Conservation (phyloP, 2,888 invertebrate genomes). For the Liposcelis brunnea region DNA sequence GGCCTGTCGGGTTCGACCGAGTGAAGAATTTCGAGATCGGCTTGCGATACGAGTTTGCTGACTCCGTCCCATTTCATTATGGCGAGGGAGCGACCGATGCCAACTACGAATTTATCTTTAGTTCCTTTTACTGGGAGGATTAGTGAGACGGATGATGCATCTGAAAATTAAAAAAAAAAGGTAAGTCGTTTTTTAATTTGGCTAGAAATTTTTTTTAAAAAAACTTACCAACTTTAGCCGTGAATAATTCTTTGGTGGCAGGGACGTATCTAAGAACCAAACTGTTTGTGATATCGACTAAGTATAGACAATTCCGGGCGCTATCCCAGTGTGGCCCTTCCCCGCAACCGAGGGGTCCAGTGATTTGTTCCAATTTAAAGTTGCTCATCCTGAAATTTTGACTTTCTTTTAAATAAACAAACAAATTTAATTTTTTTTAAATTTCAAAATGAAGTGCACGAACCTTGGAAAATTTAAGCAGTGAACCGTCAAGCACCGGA, state of each 20-base stretch:
- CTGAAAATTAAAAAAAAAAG: background rate
- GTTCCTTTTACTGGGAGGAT: slow-evolving; percentile 10
- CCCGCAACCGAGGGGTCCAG: slow-evolving; percentile 37
- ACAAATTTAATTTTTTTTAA: too few species aligned
- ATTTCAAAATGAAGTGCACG: too few species aligned
- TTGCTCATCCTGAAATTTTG: slow-evolving; percentile 1
- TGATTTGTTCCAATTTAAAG: slow-evolving; percentile 21
- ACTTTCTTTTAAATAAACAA: too few species aligned
- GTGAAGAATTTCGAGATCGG: background rate
- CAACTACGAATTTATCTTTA: slow-evolving; percentile 41
- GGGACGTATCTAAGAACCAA: slow-evolving; percentile 35
- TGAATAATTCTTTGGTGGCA: slow-evolving; percentile 8
- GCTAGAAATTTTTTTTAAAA: background rate
- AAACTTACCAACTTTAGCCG: slow-evolving; percentile 8
- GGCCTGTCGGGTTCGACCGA: slow-evolving; percentile 12
- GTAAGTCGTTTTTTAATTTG: background rate
- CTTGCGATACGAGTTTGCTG: slow-evolving; percentile 18
- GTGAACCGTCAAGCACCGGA: too few species aligned
- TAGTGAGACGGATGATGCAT: background rate
- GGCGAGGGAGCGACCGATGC: slow-evolving; percentile 37
- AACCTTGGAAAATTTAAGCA: too few species aligned
- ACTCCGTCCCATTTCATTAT: slow-evolving; percentile 45
- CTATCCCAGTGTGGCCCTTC: slow-evolving; percentile 59
- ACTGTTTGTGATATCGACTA: slow-evolving; percentile 42
- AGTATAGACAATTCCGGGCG: slow-evolving; percentile 40